Conservation (phyloP, 2,888 invertebrate genomes). For the Rhagonycha lutea region DNA sequence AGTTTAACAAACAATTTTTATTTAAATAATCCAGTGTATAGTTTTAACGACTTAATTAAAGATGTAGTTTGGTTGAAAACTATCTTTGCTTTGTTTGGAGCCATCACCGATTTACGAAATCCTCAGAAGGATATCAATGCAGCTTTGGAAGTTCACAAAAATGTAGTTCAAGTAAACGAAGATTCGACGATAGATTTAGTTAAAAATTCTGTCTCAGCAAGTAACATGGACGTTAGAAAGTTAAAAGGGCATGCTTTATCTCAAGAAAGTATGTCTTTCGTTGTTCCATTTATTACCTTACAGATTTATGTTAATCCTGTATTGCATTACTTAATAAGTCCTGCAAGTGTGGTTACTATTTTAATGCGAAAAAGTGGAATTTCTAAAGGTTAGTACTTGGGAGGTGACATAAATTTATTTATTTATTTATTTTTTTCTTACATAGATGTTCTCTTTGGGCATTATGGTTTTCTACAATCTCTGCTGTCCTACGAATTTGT, state of each 20-base stretch:
- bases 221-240: slow-evolving; percentile 56
- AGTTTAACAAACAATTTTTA: slow-evolving; percentile 61
- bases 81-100: slow-evolving; percentile 54
- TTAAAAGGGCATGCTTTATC: slow-evolving; percentile 69
- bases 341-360: slow-evolving; percentile 62
- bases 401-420: neutral
- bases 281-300: slow-evolving; percentile 72
- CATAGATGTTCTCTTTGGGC: slow-evolving; percentile 58
- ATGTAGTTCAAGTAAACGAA: slow-evolving; percentile 56
- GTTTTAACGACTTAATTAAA: slow-evolving; percentile 55
- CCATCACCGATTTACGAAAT: slow-evolving; percentile 50
- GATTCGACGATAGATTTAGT: slow-evolving; percentile 52
- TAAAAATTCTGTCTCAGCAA: slow-evolving; percentile 52
- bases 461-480: slow-evolving; percentile 58
- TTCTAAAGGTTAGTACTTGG: slow-evolving; percentile 40
- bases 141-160: slow-evolving; percentile 64
- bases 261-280: slow-evolving; percentile 68
- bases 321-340: slow-evolving; percentile 69
- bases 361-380: slow-evolving; percentile 42
- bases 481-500: slow-evolving; percentile 70
- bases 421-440: slow-evolving; percentile 8
- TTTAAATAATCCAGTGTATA: slow-evolving; percentile 52
- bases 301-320: slow-evolving; percentile 79
- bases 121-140: slow-evolving; percentile 59
- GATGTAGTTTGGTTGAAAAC: slow-evolving; percentile 62